Evolutionary conservation across 2,113 vertebrate species (phyloP).

Genomic region (Paratilapia polleni): DNA sequence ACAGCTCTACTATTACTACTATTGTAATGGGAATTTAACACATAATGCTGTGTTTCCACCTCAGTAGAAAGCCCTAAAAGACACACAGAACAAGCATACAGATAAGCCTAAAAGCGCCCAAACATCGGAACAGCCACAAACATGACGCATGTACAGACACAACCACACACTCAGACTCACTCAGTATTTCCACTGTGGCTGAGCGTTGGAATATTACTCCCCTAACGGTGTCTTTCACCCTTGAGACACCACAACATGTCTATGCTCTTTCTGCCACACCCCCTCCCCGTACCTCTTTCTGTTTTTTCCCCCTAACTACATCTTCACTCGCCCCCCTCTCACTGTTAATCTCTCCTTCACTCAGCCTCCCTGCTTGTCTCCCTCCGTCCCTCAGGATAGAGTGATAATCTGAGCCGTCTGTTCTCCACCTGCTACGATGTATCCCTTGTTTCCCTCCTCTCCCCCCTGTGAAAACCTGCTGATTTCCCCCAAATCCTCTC

Average conservation of each 20-base stretch:
- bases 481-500: conserved; percentile 32
- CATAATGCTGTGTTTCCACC: neutral
- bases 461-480: conserved; percentile 18
- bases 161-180: conserved; percentile 46
- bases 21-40: neutral
- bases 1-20: neutral
- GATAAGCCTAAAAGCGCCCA: neutral
- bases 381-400: conserved; percentile 67
- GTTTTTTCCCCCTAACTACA: conserved; percentile 41
- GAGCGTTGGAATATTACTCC: conserved; percentile 62
- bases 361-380: conserved; percentile 24
- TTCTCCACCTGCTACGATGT: conserved; percentile 74
- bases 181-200: conserved; percentile 66
- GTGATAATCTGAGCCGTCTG: conserved; percentile 76
- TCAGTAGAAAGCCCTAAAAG: neutral
- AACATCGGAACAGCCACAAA: conserved; percentile 22
- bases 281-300: neutral
- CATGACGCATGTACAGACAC: conserved; percentile 49
- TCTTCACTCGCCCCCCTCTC: conserved; percentile 43
- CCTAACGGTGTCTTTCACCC: conserved; percentile 52
- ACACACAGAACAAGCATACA: neutral
- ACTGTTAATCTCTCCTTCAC: conserved; percentile 58
- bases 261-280: conserved; percentile 63
- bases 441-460: conserved; percentile 54
- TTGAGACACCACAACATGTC: conserved; percentile 71